Evolutionary conservation across 2,888 invertebrate species (phyloP), one percentile per base, ranked within the genome.

Genomic region (Orthosia cruda): DNA sequence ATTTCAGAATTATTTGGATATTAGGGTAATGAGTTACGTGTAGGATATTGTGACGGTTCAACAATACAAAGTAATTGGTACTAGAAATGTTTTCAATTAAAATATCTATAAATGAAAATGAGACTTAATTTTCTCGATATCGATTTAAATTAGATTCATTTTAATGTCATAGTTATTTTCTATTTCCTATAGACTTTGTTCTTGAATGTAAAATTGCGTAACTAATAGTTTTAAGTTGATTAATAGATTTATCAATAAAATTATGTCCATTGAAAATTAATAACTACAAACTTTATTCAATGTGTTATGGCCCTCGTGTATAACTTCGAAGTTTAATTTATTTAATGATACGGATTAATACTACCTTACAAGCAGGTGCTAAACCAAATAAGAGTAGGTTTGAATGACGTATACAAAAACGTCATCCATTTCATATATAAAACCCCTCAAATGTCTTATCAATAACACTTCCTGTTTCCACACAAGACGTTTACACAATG

Each of bases 401-500:
- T 20, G 12, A 20, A 40, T 7, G 16, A 12, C 5, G 12, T 4
- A 4, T 0, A 13, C 13, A 59, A 15, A 55, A 66, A 20, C 45
- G 5, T 16, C 55, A 55, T 55, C 9, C 13, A 20, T n/a, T 50
- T 23, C 3, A 13, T 20, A 12, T 18, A 32, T 62, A 54, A 54
- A 54, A 47, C 47, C 9, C 49, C 55, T 16, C 5, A 32, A 64
- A 64, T 18, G 5, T 32, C 16, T 18, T 45, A 47, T 9, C 20
- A 32, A 50, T 65, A 63, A 61, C 18, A 47, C 16, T 69, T 65
- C 59, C 63, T 23, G 23, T 13, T 26, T 20, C 23, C 15, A 23
- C 2, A 50, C 7, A 54, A 65, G 49, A 71, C 15, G 49, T 63
- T 63, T 23, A 68, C 50, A 64, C 69, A 79, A 66, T 66, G 54